These are phyloP conservation scores for Camponotus fellah DNA, from an alignment of 2,888 invertebrate genomes.

Conservation along the genomic window DNA sequence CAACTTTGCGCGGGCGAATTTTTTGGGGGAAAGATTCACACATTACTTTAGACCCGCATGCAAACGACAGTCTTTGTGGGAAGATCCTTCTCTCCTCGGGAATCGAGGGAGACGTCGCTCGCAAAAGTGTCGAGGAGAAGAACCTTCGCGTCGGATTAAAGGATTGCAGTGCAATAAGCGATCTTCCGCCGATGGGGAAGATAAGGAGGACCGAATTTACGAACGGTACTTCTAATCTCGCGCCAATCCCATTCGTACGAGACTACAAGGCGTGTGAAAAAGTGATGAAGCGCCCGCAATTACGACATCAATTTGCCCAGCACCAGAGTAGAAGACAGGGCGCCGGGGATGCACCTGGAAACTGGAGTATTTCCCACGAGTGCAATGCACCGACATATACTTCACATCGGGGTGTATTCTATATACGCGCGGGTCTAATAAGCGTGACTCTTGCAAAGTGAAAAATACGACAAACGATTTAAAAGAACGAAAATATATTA, in stretches of 20 bases:
- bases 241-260: conserved; percentile 55
- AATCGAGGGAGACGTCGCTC: not conserved
- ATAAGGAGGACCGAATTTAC: conserved; percentile 23
- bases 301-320: conserved; percentile 67
- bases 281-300: conserved; percentile 71
- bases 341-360: conserved; percentile 58
- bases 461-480: conserved; percentile 50
- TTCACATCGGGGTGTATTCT: conserved; percentile 6
- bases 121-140: not conserved
- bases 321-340: conserved; percentile 53
- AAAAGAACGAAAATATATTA: conserved; percentile 29
- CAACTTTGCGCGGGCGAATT: conserved; percentile 2
- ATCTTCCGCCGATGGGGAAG: not conserved
- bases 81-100: not conserved
- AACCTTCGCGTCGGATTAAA: not conserved
- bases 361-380: conserved; percentile 77
- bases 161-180: conserved; percentile 10
- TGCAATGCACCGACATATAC: conserved; percentile 60
- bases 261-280: conserved; percentile 63
- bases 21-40: not conserved
- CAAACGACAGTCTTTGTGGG: conserved; percentile 1
- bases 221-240: conserved; percentile 55
- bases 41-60: conserved; percentile 6
- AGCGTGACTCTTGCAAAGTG: conserved; percentile 14
- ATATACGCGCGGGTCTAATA: conserved; percentile 40